phyloP scores from a whole-genome alignment of 2,797 vertebrate genomes.

The Echeneis naucrates region DNA sequence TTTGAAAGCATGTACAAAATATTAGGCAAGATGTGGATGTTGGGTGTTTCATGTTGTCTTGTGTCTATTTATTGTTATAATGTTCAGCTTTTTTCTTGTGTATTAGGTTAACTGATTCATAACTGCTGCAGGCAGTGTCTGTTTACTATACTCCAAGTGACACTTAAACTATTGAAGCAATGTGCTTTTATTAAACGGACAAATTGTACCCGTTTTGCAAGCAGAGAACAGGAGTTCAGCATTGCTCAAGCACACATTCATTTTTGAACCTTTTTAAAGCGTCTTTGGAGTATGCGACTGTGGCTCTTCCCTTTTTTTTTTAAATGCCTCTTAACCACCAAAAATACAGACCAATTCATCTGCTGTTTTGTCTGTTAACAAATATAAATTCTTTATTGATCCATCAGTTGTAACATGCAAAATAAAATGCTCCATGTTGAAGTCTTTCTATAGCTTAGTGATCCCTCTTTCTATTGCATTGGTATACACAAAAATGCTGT shows the following conservation, averaged over 20 bases:
- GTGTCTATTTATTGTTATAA: slow-evolving; percentile 71
- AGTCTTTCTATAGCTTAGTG: slow-evolving; percentile 35
- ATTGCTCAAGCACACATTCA: slow-evolving; percentile 33
- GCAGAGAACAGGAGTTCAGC: slow-evolving; percentile 34
- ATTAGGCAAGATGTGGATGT: slow-evolving; percentile 52
- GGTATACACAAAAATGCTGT: slow-evolving; percentile 28
- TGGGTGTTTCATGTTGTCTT: slow-evolving; percentile 58
- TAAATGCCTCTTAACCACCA: slow-evolving; percentile 28
- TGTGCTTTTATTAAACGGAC: slow-evolving; percentile 53
- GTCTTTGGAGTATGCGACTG: slow-evolving; percentile 58
- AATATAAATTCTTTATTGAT: slow-evolving; percentile 80
- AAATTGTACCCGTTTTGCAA: slow-evolving; percentile 32
- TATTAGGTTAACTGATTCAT: slow-evolving; percentile 56
- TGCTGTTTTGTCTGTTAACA: slow-evolving; percentile 69
- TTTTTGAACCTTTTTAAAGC: slow-evolving; percentile 36
- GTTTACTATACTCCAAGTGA: slow-evolving; percentile 66
- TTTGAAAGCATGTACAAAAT: slow-evolving; percentile 55
- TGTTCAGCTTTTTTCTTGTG: slow-evolving; percentile 31
- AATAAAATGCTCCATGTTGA: slow-evolving; percentile 75
- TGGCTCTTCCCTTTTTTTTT: slow-evolving; percentile 46
- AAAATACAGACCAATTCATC: slow-evolving; percentile 46
- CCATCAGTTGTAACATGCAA: slow-evolving; percentile 68
- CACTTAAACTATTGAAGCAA: slow-evolving; percentile 43
- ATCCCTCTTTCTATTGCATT: slow-evolving; percentile 31
- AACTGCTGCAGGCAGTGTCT: slow-evolving; percentile 66